These are phyloP conservation scores for Leptopterna dolabrata DNA, from an alignment of 2,888 invertebrate species.

Conservation along the genomic window DNA sequence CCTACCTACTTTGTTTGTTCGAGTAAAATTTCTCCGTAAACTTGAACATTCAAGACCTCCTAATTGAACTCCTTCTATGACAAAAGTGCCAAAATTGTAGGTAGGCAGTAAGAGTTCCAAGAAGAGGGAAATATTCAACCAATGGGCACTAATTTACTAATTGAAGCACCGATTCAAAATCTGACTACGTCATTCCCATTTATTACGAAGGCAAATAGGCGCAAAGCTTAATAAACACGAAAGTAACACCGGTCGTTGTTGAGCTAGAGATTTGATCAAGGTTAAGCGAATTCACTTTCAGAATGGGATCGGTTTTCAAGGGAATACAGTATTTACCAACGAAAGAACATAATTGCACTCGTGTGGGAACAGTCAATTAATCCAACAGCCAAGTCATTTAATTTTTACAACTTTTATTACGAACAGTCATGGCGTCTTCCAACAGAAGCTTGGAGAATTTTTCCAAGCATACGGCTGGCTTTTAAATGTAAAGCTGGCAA, in stretches of 20 bases:
- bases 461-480: background rate
- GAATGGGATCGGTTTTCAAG: too few species aligned
- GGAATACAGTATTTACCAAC: background rate
- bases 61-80: too few species aligned
- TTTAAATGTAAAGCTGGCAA: background rate
- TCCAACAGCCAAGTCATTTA: background rate
- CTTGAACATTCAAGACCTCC: too few species aligned
- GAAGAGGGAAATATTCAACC: too few species aligned
- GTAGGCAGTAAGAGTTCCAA: too few species aligned
- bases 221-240: background rate
- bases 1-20: too few species aligned
- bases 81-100: too few species aligned
- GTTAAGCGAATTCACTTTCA: background rate
- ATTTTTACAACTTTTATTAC: background rate
- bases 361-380: background rate
- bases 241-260: background rate
- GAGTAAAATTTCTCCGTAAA: too few species aligned
- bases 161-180: too few species aligned
- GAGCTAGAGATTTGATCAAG: background rate
- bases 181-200: too few species aligned
- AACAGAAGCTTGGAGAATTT: background rate
- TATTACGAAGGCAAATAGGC: too few species aligned
- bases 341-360: background rate
- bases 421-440: background rate
- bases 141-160: too few species aligned